These are phyloP conservation scores for Pachyramphus minor DNA, from an alignment of 2,113 vertebrate species.

Conservation along the genomic window DNA sequence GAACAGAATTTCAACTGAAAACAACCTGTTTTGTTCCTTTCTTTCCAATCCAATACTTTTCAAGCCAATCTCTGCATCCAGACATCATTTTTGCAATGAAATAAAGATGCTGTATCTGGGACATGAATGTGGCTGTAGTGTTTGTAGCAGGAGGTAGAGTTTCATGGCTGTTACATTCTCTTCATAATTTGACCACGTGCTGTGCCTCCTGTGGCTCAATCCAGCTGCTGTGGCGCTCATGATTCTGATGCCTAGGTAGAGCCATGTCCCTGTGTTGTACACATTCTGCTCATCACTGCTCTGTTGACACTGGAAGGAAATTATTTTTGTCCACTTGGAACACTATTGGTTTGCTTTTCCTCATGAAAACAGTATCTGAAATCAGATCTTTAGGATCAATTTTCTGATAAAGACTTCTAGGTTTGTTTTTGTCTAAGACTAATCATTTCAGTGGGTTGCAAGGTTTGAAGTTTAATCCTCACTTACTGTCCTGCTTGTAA, in stretches of 20 bases:
- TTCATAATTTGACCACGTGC: background rate
- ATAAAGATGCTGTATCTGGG: background rate
- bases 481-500: background rate
- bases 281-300: background rate
- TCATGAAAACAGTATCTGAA: background rate
- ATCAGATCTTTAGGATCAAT: background rate
- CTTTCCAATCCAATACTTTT: too few relatives aligned
- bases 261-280: fast-evolving
- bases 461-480: background rate
- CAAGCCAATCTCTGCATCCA: background rate
- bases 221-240: background rate
- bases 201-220: fast-evolving
- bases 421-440: background rate
- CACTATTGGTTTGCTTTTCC: background rate
- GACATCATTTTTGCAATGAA: background rate
- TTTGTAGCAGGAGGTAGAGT: background rate
- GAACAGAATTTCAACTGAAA: background rate
- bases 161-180: background rate
- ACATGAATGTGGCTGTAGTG: background rate
- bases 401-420: background rate
- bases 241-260: background rate
- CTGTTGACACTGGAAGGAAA: background rate
- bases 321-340: fast-evolving
- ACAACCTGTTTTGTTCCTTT: background rate
- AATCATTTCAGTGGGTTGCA: background rate